Base-by-base conservation (phyloP, 2,113 vertebrate genomes). In the Opisthocomus hoazin region DNA sequence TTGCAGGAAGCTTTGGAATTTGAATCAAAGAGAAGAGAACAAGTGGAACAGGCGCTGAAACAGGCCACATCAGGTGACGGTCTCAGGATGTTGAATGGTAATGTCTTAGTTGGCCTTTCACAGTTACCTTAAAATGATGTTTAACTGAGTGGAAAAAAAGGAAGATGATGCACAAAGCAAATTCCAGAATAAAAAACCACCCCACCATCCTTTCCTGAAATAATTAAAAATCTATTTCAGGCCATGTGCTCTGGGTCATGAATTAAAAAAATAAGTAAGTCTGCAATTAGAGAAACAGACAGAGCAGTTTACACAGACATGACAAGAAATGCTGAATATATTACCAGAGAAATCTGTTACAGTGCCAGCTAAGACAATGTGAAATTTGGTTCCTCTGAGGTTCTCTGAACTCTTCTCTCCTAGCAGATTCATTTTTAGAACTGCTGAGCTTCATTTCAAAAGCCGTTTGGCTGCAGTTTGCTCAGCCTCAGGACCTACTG, bases 1-100 rank as follows among this genome's bases (percentile, higher is more conserved):
- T 97, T 99, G 92, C 99, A 99, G 91, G 99, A 99, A 96, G 99
- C 98, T 50, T 95, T 99, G 94, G 98, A 99, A 95, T 99, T 99
- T 81, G 99, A 99, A 95, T 98, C 98, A 13, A 99, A 99, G 95
- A 98, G 98, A 68, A 89, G 99, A 73, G 98, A 99, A 87, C 98
- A 99, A 98, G 98, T 98, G 97, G 99, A 99, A 48, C 99, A 99
- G 92, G 98, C 98, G 5, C 98, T 99, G 50, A 98, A 99, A 92
- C 98, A 98, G 97, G 97, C 98, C 74, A 98, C 98, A 87, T 95
- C 98, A 95, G 97, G 97, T 76, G 98, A 99, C 84, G 97, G 97
- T 95, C 98, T 99, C 96, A 98, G 98, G 97, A 98, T 98, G 97
- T 97, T 98, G 84, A 99, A 98, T 96, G 99, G 98, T 99, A 98